Evolutionary conservation across 2,113 vertebrate species (phyloP), one percentile per base, ranked within the genome.

Genomic region (Pelusios castaneus): DNA sequence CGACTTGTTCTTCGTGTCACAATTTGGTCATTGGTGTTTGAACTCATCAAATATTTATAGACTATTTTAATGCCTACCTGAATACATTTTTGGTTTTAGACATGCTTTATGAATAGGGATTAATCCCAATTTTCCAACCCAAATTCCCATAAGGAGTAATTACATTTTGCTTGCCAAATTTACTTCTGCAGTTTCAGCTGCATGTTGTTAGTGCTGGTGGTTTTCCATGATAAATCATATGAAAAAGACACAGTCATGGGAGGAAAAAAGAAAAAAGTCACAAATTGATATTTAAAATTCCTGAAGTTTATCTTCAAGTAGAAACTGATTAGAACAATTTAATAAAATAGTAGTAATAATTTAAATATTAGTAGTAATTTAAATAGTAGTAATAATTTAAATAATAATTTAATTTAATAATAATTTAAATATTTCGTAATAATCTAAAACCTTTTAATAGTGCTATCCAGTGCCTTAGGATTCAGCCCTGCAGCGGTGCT

Each of bases 121-220:
- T 87, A 90, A 91, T 84, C 89, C 34, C 73, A 82, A 47, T 86
- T n/a, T 80, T 80, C 82, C 87, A 84, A 80, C 93, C 75, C 49
- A 92, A 95, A 91, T 54, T 51, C 88, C 84, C 89, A 9, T n/a
- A 34, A 24, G 87, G 60, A 88, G 49, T 90, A 90, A 89, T 91
- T 88, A 31, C 78, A 87, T 89, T 31, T 88, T 87, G 43, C 86
- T 82, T 94, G 83, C 85, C 84, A 90, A 31, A 76, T 92, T 81
- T 91, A 86, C 56, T 47, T 76, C 84, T 77, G 45, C 31, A 90
- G 29, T 93, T 95, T 95, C 84, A 45, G 56, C 75, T 87, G 86
- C 89, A 79, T 91, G 45, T 58, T 75, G 56, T 85, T 80, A 90
- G 78, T 80, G 70, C 63, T 90, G 79, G 85, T 93, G 77, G 91